Evolutionary conservation across 2,888 invertebrate genomes (phyloP), one percentile per base, ranked within the genome.

Genomic region (Phania funesta): DNA sequence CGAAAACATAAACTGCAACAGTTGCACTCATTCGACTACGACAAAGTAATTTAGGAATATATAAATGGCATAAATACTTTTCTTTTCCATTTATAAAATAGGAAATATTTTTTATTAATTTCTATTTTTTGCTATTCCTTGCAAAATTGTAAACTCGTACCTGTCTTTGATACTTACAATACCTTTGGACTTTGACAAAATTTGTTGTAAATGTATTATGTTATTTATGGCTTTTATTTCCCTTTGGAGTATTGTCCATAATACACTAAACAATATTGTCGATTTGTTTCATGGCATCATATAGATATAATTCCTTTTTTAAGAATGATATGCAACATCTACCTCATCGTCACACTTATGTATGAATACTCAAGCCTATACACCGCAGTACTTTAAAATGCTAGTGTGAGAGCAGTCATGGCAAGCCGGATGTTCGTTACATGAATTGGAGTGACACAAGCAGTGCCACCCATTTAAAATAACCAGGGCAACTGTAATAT

Each of bases 241-340:
- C 52, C 64, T 68, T 46, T 46, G 18, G 58, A 65, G 26, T 16
- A 24, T 71, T 65, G 35, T 70, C 68, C 29, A 50, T 56, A 44
- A 75, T 64, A 32, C 54, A 38, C 74, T 56, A 58, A 75, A 75
- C 64, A 70, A 71, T 71, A 70, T 65, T 58, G 60, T 70, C 70
- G 75, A 65, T 64, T 75, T 75, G 56, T 65, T 32, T 74, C 58
- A 48, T 50, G 64, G 13, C 64, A 64, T 70, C 32, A 52, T 58
- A 65, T 75, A 44, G 2, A 74, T 79, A 58, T 64, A 58, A 75
- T 44, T 56, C 18, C 24, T 56, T 68, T 29, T 20, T 11, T 32
- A 35, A 16, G 48, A 70, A 9, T 56, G 26, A 56, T 38, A 16
- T 7, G 18, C 13, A 67, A 20, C 32, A 48, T 41, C 54, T 60